Conservation (phyloP, 2,113 vertebrate species). For the Ramphastos sulfuratus region DNA sequence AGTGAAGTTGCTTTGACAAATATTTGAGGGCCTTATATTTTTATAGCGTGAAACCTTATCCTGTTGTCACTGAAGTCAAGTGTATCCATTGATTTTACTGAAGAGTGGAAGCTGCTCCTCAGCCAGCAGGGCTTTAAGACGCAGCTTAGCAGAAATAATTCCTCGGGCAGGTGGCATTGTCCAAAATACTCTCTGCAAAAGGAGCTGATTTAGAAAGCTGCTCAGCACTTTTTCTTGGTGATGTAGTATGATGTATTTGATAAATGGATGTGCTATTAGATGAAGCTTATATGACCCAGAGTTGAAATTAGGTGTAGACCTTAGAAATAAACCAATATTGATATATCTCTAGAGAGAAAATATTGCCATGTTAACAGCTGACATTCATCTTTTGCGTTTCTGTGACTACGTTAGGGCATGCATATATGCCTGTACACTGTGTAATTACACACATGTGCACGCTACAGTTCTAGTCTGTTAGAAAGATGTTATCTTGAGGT, state of each 20-base stretch:
- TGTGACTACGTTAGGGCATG: neutral
- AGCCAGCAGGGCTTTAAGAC: slow-evolving; percentile 27
- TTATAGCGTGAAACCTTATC: slow-evolving; percentile 23
- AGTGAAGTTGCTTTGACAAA: slow-evolving; percentile 55
- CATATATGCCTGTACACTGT: neutral
- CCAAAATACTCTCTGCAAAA: slow-evolving; percentile 41
- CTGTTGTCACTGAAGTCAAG: slow-evolving; percentile 37
- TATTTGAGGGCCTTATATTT: slow-evolving; percentile 19
- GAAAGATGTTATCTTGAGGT: neutral
- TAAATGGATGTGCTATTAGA: neutral
- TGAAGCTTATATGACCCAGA: neutral
- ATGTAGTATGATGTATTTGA: neutral
- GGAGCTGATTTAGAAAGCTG: slow-evolving; percentile 20
- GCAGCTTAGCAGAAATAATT: slow-evolving; percentile 32
- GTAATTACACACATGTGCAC: fast-evolving
- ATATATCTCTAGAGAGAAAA: neutral
- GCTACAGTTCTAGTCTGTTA: neutral
- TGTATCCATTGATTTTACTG: slow-evolving; percentile 49
- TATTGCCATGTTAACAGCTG: neutral
- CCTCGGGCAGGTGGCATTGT: slow-evolving; percentile 17
- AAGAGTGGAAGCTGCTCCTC: neutral
- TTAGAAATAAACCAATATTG: neutral
- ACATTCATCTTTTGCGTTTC: neutral
- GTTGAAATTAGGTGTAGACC: slow-evolving; percentile 1
- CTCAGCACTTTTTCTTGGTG: neutral